These are phyloP conservation scores for Anguilla japonica DNA, from an alignment of 2,113 vertebrate genomes.

Conservation along the genomic window DNA sequence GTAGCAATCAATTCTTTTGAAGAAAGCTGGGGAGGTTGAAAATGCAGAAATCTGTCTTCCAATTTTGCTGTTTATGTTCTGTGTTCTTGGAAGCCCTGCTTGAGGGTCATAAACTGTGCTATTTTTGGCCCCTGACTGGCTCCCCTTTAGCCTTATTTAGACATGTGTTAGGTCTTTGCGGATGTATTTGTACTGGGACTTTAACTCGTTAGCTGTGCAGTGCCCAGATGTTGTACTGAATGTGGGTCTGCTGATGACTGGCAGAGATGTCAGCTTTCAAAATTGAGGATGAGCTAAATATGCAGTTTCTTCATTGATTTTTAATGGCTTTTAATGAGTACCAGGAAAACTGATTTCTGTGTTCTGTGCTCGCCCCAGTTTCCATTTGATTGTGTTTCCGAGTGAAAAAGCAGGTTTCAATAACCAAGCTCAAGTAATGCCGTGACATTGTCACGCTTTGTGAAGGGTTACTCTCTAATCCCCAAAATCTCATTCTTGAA, in stretches of 20 bases:
- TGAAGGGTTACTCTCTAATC: too few species aligned
- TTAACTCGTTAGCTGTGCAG: constrained; percentile 27
- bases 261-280: constrained; percentile 14
- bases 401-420: neutral
- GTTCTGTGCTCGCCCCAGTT: neutral
- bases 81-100: neutral
- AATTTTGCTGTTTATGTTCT: neutral
- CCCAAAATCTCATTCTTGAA: too few species aligned
- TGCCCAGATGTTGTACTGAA: constrained; percentile 27
- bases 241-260: constrained; percentile 17
- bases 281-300: neutral
- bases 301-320: constrained; percentile 10
- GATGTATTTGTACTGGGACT: constrained; percentile 15
- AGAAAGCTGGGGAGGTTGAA: neutral
- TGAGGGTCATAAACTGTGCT: neutral
- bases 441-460: too few species aligned
- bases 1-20: neutral
- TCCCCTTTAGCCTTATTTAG: constrained; percentile 26
- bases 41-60: neutral
- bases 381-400: neutral
- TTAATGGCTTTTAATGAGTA: neutral
- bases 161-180: constrained; percentile 6
- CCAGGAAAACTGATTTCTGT: neutral
- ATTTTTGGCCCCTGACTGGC: constrained; percentile 31
- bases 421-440: too few species aligned